Evolutionary conservation across 2,888 invertebrate species (phyloP).

Genomic region (Timema podura): DNA sequence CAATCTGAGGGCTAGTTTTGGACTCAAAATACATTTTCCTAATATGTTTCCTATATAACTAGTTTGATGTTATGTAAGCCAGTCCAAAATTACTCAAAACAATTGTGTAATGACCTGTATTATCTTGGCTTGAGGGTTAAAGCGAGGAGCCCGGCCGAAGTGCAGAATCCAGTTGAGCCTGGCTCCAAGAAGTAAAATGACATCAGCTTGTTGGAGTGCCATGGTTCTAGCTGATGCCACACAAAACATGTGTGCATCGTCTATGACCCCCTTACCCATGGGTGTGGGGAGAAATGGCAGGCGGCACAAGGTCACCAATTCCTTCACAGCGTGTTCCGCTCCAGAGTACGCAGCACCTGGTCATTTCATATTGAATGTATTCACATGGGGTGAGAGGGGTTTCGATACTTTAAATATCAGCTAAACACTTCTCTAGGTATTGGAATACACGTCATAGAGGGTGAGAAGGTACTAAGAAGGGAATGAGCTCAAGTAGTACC

Average conservation of each 20-base stretch:
- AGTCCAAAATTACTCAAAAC: no score
- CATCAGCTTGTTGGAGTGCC: constrained; percentile 84
- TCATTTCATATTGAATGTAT: constrained; percentile 32
- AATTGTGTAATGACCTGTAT: constrained; percentile 62
- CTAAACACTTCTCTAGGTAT: no score
- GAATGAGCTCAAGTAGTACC: no score
- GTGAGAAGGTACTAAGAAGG: no score
- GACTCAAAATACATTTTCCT: not conserved
- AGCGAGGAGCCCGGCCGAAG: constrained; percentile 87
- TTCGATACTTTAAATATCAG: no score
- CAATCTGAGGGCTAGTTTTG: not conserved
- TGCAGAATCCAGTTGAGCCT: constrained; percentile 97
- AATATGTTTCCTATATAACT: not conserved
- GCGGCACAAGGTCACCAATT: constrained; percentile 65
- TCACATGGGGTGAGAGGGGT: no score
- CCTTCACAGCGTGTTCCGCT: constrained; percentile 67
- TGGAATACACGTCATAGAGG: no score
- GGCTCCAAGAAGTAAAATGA: constrained; percentile 83
- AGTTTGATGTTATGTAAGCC: no score
- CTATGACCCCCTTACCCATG: constrained; percentile 82
- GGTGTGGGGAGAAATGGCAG: constrained; percentile 92
- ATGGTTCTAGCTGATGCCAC: constrained; percentile 83
- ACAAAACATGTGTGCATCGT: constrained; percentile 64
- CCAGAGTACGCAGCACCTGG: constrained; percentile 75
- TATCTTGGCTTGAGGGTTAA: constrained; percentile 74